phyloP scores from a whole-genome alignment of 1,140 invertebrate genomes.

The Hyposmocoma kahamanoa region DNA sequence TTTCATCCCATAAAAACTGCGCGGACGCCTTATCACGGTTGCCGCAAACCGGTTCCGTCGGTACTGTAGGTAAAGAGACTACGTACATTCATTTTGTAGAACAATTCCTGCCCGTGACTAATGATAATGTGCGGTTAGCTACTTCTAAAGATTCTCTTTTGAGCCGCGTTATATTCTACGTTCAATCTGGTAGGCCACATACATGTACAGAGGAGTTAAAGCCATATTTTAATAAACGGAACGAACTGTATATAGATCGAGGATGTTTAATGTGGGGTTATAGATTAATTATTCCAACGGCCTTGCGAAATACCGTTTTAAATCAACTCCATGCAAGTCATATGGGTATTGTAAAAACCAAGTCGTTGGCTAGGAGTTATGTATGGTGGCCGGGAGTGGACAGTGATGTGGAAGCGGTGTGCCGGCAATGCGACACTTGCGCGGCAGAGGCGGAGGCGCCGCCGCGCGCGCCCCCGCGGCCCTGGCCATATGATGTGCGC shows the following conservation, averaged over 20 bases:
- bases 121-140: neutral
- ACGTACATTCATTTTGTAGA: constrained; percentile 7
- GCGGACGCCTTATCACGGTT: constrained; percentile 41
- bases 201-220: neutral
- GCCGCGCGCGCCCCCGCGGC: no score
- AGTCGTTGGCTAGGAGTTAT: constrained; percentile 42
- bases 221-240: neutral
- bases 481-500: no score
- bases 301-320: neutral
- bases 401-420: constrained; percentile 27
- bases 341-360: neutral
- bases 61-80: neutral
- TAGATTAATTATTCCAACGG: constrained; percentile 31
- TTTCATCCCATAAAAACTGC: constrained; percentile 22
- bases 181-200: constrained; percentile 17
- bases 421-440: neutral
- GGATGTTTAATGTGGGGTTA: constrained; percentile 12
- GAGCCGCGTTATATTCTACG: neutral
- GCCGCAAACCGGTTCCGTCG: neutral
- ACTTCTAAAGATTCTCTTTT: constrained; percentile 8
- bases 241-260: constrained; percentile 10
- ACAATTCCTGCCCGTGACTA: constrained; percentile 3
- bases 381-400: constrained; percentile 73
- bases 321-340: constrained; percentile 37
- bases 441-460: no score